These are phyloP conservation scores for Eleutherodactylus coqui DNA, from an alignment of 2,797 vertebrate genomes.

Conservation along the genomic window DNA sequence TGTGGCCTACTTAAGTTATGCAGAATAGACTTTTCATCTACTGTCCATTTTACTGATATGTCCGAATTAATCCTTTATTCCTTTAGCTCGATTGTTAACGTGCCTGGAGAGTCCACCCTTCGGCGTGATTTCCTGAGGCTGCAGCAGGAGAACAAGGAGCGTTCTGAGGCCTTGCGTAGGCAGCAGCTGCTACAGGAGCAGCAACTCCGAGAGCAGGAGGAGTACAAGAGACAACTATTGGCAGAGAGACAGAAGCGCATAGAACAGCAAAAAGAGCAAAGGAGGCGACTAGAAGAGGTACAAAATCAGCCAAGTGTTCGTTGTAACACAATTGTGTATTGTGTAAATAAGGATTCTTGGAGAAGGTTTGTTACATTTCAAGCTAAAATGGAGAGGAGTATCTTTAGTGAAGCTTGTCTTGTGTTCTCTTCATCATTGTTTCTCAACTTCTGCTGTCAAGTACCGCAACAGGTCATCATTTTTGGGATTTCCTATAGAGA, in stretches of 20 bases:
- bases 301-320: neutral
- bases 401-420: neutral
- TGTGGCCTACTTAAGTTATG: no score
- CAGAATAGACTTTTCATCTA: neutral
- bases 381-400: neutral
- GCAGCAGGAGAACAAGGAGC: slow-evolving; percentile 92
- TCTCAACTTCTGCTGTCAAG: no score
- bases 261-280: slow-evolving; percentile 90
- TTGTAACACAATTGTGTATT: neutral
- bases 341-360: neutral
- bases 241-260: slow-evolving; percentile 90
- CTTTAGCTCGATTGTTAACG: slow-evolving; percentile 87
- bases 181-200: slow-evolving; percentile 90
- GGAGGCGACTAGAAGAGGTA: slow-evolving; percentile 88
- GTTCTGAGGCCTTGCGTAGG: slow-evolving; percentile 86
- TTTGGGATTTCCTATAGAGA: no score
- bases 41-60: neutral
- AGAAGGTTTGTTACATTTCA: neutral
- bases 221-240: slow-evolving; percentile 88
- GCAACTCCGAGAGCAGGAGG: slow-evolving; percentile 88
- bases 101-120: slow-evolving; percentile 89
- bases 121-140: slow-evolving; percentile 88
- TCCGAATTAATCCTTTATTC: slow-evolving; percentile 62
- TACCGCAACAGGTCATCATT: no score
- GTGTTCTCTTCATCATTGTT: no score